Conservation (phyloP, 2,113 vertebrate genomes). For the Morphnarchus princeps region DNA sequence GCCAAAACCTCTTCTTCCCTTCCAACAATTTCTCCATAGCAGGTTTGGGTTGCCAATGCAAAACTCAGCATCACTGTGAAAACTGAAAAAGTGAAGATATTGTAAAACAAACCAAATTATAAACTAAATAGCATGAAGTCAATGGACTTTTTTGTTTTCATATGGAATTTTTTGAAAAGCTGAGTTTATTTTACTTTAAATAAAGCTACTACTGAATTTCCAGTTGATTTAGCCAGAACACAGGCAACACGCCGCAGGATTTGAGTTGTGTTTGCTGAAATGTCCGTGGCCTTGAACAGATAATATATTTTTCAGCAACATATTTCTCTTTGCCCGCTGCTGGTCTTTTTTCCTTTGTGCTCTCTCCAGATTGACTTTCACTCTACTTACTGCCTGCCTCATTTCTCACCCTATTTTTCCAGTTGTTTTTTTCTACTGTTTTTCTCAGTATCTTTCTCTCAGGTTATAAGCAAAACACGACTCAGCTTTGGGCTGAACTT, state of each 20-base stretch:
- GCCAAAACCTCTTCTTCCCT: conserved; percentile 31
- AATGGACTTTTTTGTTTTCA: conserved; percentile 39
- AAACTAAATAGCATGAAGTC: background rate
- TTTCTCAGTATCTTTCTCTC: background rate
- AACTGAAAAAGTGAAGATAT: conserved; percentile 32
- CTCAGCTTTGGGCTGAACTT: conserved; percentile 19
- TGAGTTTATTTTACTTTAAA: conserved; percentile 52
- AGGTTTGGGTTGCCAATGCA: conserved; percentile 1
- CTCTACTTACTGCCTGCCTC: conserved; percentile 11
- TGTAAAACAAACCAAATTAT: conserved; percentile 18
- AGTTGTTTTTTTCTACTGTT: background rate
- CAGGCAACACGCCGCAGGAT: background rate
- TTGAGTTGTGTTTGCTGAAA: conserved; percentile 37
- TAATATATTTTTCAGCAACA: conserved; percentile 49
- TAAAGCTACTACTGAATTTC: conserved; percentile 47
- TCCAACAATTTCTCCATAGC: conserved; percentile 37
- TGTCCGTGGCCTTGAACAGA: conserved; percentile 19
- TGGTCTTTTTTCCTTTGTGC: background rate
- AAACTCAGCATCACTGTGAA: conserved; percentile 24
- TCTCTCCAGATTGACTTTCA: conserved; percentile 36
- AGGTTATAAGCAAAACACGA: background rate
- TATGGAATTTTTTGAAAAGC: conserved; percentile 1
- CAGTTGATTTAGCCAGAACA: conserved; percentile 34
- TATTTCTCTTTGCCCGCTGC: conserved; percentile 12
- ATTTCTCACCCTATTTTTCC: conserved; percentile 52